Evolutionary conservation across 2,888 invertebrate genomes (phyloP).

Genomic region (Drosophila austrosaltans): DNA sequence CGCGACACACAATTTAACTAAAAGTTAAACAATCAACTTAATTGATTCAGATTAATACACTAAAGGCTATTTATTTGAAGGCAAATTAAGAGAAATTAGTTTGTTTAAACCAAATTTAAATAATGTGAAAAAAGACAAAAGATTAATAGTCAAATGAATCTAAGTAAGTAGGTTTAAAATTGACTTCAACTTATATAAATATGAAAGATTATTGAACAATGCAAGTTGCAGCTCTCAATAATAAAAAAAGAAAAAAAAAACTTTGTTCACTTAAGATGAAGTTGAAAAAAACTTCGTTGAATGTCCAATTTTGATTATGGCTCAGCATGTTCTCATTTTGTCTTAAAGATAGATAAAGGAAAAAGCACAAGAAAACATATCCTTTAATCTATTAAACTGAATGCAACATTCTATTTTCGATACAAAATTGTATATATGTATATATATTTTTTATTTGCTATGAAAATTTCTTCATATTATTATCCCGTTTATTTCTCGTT

Average conservation of each 20-base stretch:
- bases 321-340: neutral
- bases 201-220: too few relatives aligned
- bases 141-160: too few relatives aligned
- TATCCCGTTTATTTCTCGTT: neutral
- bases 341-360: too few relatives aligned
- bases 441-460: neutral
- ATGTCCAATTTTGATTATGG: neutral
- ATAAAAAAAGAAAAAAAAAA: too few relatives aligned
- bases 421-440: neutral
- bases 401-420: neutral
- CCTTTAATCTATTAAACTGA: neutral
- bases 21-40: neutral
- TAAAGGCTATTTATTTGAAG: too few relatives aligned
- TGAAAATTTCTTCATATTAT: conserved; percentile 1
- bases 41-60: neutral
- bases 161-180: too few relatives aligned
- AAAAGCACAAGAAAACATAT: neutral
- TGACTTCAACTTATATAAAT: too few relatives aligned
- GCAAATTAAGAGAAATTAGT: too few relatives aligned
- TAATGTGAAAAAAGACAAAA: too few relatives aligned
- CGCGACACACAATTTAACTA: neutral
- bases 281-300: neutral
- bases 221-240: too few relatives aligned
- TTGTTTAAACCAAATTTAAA: too few relatives aligned
- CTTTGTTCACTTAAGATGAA: neutral